These are phyloP conservation scores for Orestias chungarensis DNA, from an alignment of 2,797 vertebrate genomes.

Conservation along the genomic window DNA sequence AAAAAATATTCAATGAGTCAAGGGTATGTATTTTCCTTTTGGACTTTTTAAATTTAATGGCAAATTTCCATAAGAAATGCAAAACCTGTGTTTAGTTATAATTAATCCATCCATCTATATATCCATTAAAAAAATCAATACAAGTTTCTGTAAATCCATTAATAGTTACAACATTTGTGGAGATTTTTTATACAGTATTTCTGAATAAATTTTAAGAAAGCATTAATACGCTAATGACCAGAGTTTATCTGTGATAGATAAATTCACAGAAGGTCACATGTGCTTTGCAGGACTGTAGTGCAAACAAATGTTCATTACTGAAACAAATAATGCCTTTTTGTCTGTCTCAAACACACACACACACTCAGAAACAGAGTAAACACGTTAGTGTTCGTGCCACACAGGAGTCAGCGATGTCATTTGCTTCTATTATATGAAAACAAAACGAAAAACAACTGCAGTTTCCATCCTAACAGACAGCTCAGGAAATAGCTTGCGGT, in stretches of 20 bases:
- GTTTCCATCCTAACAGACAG: conserved; percentile 55
- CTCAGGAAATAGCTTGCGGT: conserved; percentile 70
- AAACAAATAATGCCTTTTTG: background rate
- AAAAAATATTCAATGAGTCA: background rate
- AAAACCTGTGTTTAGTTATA: background rate
- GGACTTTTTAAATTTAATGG: background rate
- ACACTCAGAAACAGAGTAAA: background rate
- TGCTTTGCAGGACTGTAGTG: conserved; percentile 4
- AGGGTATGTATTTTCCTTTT: background rate
- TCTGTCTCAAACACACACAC: background rate
- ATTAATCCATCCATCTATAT: background rate
- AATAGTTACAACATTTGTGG: conserved; percentile 2
- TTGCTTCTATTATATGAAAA: conserved; percentile 36
- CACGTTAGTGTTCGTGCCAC: conserved; percentile 11
- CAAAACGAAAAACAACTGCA: conserved; percentile 51
- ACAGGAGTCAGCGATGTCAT: conserved; percentile 32
- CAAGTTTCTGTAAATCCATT: background rate
- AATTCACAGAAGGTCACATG: conserved; percentile 10
- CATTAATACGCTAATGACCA: conserved; percentile 15
- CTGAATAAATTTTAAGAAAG: background rate
- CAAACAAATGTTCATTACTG: conserved; percentile 20
- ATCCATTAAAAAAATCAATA: too few species aligned
- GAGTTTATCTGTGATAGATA: conserved; percentile 5
- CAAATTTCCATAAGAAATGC: background rate
- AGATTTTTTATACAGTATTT: conserved; percentile 4